These are phyloP conservation scores for Geococcyx californianus DNA, from an alignment of 2,113 vertebrate species.

Conservation along the genomic window DNA sequence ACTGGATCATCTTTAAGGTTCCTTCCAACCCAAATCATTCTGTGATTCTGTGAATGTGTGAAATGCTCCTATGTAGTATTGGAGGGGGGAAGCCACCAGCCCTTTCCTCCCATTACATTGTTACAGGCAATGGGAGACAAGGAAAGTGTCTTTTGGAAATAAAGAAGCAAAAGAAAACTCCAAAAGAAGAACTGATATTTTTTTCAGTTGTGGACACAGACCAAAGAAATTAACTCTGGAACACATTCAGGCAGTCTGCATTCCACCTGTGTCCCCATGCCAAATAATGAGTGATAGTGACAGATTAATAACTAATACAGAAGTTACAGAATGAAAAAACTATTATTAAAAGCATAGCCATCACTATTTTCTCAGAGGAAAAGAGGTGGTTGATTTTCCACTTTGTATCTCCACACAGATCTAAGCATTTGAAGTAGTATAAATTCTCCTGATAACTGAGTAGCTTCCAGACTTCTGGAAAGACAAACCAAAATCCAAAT, in stretches of 20 bases:
- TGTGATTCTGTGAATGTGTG: neutral
- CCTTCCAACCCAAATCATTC: no score
- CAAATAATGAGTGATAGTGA: neutral
- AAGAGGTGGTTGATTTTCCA: neutral
- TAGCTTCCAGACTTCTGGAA: neutral
- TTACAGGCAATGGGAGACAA: neutral
- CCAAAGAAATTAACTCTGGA: neutral
- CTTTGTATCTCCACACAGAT: neutral
- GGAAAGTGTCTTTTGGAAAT: neutral
- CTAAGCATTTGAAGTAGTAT: neutral
- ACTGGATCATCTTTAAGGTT: no score
- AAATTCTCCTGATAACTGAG: slow-evolving; percentile 12
- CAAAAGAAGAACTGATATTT: neutral
- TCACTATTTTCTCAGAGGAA: neutral
- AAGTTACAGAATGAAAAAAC: neutral
- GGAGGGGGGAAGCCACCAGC: fast-evolving
- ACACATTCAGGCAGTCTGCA: neutral
- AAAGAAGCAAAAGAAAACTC: neutral
- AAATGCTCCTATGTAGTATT: neutral
- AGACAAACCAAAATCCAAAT: neutral
- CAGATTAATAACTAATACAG: neutral
- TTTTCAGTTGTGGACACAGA: neutral
- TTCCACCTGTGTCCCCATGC: neutral
- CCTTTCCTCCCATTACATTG: neutral
- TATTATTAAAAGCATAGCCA: neutral